Conservation (phyloP, 2,888 invertebrate species). For the Andricus quercusramuli region DNA sequence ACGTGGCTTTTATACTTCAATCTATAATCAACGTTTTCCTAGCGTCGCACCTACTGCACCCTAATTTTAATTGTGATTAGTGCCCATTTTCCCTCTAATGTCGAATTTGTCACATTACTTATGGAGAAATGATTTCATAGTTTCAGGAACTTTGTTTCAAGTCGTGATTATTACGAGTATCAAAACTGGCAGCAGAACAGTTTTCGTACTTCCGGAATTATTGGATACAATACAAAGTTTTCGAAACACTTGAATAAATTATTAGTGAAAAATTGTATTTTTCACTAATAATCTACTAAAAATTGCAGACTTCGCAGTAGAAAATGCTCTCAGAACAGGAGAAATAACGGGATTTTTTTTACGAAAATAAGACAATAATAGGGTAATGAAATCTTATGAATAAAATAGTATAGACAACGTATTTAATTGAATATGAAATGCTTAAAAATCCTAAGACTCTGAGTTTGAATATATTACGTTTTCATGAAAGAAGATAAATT, state of each 20-base stretch:
- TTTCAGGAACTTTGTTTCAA: not conserved
- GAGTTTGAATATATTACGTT: no score
- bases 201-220: not conserved
- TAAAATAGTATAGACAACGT: no score
- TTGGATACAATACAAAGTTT: not conserved
- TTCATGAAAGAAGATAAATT: no score
- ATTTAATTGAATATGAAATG: no score
- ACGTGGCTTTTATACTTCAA: constrained; percentile 33
- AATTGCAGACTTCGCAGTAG: no score
- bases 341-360: no score
- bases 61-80: constrained; percentile 25
- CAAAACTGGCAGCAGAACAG: not conserved
- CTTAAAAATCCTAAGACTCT: no score
- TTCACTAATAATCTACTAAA: no score
- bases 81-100: constrained; percentile 16
- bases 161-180: not conserved
- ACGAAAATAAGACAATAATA: no score
- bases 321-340: no score
- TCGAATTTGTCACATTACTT: not conserved
- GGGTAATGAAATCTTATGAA: no score
- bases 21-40: constrained; percentile 14
- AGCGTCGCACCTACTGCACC: not conserved
- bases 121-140: not conserved
- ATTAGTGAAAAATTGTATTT: not conserved
- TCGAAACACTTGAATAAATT: not conserved